Evolutionary conservation across 2,888 invertebrate species (phyloP), one percentile per base, ranked within the genome.

Genomic region (Acanthopleura granulata): DNA sequence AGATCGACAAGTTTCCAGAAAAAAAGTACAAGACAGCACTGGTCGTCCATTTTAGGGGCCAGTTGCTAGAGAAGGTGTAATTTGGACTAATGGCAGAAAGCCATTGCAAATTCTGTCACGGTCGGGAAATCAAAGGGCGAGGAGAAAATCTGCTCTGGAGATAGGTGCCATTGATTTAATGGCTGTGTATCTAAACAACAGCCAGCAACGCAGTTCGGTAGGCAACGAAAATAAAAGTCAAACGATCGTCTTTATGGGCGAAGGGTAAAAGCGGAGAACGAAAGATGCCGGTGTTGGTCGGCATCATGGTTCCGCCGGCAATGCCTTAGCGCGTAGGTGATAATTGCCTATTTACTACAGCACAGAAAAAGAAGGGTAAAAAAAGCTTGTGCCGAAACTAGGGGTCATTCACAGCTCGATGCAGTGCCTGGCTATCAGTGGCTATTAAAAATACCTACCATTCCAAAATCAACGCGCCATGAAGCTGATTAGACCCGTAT

Each of bases 41-140:
- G 4, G 40, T 40, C 40, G 40, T 40, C 40, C 40, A 40, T 40
- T 3, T n/a, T 3, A 40, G 9, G 9, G 9, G 40, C 40, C 40
- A 40, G 9, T 40, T 40, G 9, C 40, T 40, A 40, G 40, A 40
- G 40, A 40, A 40, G 40, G 40, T 40, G 40, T 40, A 40, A 57
- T 57, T n/a, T 57, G n/a, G 57, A 12, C 57, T 22, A 57, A 57
- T 57, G 57, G 57, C 12, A 57, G 18, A 57, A 57, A 4, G n/a
- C 57, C 22, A 57, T 40, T 40, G 40, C 40, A 40, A 40, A 40
- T 57, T 1, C 66, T 66, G 66, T 66, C 66, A 66, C 66, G 66
- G 66, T 66, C 29, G 25, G 29, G 22, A 14, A 22, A 66, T 66
- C 66, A 66, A 66, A 66, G 66, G 57, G 29, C 29, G 3, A 3